Percentiles rank a stretch among this genome's conserved stretches.
Evolutionary conservation across 2,888 invertebrate species (phyloP).

Genomic region (Drosophila melanocephala): DNA sequence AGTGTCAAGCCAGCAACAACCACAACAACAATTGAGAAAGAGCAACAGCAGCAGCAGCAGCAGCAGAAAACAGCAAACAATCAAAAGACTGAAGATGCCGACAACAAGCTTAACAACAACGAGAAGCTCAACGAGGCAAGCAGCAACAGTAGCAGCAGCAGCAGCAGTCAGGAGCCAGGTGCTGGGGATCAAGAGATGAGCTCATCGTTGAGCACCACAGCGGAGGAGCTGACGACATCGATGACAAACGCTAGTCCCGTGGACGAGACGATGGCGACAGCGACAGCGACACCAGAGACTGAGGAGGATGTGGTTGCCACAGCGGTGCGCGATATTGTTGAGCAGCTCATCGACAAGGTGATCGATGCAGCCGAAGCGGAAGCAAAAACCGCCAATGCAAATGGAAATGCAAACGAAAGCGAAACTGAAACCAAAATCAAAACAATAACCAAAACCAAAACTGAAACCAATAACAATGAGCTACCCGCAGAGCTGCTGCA

Average conservation of each 20-base stretch:
- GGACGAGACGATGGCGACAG: constrained; percentile 13
- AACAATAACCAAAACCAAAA: background rate
- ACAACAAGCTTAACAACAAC: constrained; percentile 80
- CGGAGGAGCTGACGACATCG: constrained; percentile 67
- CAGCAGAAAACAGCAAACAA: constrained; percentile 74
- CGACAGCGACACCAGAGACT: constrained; percentile 6
- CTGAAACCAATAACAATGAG: constrained; percentile 32
- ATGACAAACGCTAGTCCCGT: constrained; percentile 65
- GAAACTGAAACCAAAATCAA: constrained; percentile 6
- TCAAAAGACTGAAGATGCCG: constrained; percentile 85
- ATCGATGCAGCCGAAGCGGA: constrained; percentile 72
- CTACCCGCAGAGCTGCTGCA: constrained; percentile 13
- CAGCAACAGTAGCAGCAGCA: constrained; percentile 35
- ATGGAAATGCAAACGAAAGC: constrained; percentile 13
- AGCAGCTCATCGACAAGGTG: constrained; percentile 83
- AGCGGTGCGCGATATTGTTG: constrained; percentile 83
- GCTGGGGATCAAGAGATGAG: constrained; percentile 57
- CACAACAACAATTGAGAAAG: constrained; percentile 12
- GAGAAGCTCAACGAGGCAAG: constrained; percentile 69
- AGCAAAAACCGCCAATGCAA: constrained; percentile 33
- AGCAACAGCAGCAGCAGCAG: constrained; percentile 16
- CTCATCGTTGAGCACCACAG: constrained; percentile 64
- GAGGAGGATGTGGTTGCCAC: constrained; percentile 59
- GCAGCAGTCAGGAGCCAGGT: constrained; percentile 1
- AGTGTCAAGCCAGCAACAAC: constrained; percentile 15